Base-by-base conservation (phyloP, 2,888 invertebrate genomes). In the Drosophila neotestacea region DNA sequence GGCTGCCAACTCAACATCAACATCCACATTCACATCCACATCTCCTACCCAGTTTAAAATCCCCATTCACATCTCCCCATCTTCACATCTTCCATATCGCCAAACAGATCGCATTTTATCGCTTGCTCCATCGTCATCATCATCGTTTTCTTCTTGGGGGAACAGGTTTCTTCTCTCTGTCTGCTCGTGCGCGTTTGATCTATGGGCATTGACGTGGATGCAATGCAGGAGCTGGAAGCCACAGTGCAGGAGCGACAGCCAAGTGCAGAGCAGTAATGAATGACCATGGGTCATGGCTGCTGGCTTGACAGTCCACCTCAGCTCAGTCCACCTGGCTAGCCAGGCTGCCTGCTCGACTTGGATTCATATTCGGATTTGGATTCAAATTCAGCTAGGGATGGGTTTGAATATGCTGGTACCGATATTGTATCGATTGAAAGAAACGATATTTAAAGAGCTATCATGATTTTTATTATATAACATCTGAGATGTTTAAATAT, bases 261-360 rank as follows among this genome's bases (percentile, higher is more conserved):
- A 85, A 85, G 83, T 85, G 85, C 55, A 44, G 81, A 85, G 79
- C 90, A 83, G 85, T 90, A 90, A 90, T 90, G 88, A 88, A 86
- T 90, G 91, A 79, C 89, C 89, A 86, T 83, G 91, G 91, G 90
- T 90, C 90, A 89, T 88, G 88, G 83, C 76, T 82, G 72, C 55
- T 48, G 63, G 63, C 78, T 64, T 73, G 84, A 71, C 76, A 70
- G 74, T 77, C 46, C 16, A n/a, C 30, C 48, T 60, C 32, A 34
- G 36, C 30, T 6, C 38, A 6, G 13, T 38, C 32, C 32, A 32
- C 54, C 32, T 7, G 6, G 6, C 32, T 6, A 32, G 6, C 41
- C 41, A 30, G 13, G 38, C 50, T 34, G 11, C 27, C 44, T n/a
- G 44, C 44, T n/a, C 27, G 27, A 44, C 27, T 28, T 11, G 6